Evolutionary conservation across 2,113 vertebrate genomes (phyloP), one percentile per base, ranked within the genome.

Genomic region (Podarcis muralis): DNA sequence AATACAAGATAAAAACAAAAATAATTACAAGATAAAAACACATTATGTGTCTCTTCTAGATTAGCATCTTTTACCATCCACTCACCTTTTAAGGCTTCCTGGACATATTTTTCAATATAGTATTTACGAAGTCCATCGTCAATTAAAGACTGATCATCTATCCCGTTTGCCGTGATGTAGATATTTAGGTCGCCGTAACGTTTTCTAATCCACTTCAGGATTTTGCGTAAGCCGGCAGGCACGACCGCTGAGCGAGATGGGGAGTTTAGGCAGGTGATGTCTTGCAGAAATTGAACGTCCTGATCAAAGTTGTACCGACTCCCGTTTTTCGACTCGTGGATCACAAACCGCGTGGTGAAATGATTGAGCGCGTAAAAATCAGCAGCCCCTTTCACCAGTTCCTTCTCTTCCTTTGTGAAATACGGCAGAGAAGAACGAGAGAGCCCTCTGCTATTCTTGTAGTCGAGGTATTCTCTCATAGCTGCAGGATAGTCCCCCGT

Each of bases 321-420:
- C 86, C 95, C 95, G 0, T 92, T 92, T 83, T 93, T 90, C 68
- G 65, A 83, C n/a, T 94, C 94, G 0, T 97, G 97, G 81, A 97
- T 94, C 86, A 99, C 97, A 75, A 99, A 96, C 62, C 97, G 97
- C 0, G 99, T 99, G 57, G 98, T 99, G 90, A 99, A 99, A 95
- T 99, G 99, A 93, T 98, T 99, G 40, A 99, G 92, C 0, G 98
- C 98, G 0, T 97, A 98, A 74, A 99, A 99, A 94, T 98, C 98
- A 76, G 98, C 95, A 0, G 98, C 93, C 1, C 98, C 98, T 92
- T 89, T 96, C 6, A 99, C 43, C 4, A 98, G 97, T 77, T 94
- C 81, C 78, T 91, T 97, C 89, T 99, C 98, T 13, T 93, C 79
- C 0, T 91, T 92, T 0, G 97, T 98, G 94, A 99, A 98, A 90